Evolutionary conservation across 2,113 vertebrate genomes (phyloP).

Genomic region (Deroptyus accipitrinus): DNA sequence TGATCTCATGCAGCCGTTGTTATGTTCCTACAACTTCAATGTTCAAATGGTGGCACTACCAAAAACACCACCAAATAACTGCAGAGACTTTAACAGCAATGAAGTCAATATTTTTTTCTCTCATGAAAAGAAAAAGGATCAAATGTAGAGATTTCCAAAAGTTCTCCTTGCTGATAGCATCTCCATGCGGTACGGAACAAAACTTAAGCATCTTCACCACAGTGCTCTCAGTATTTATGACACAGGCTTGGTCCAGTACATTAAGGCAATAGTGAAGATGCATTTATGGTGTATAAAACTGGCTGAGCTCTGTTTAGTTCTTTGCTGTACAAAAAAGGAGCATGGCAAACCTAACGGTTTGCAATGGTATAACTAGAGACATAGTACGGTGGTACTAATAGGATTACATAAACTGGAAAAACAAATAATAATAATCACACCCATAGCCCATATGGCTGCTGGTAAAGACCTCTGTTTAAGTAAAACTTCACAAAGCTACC

Average conservation of each 20-base stretch:
- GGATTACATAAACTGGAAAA: background rate
- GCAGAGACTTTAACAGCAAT: background rate
- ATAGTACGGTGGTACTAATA: background rate
- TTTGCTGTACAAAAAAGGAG: background rate
- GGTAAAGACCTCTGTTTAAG: background rate
- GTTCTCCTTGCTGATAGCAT: background rate
- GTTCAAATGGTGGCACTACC: background rate
- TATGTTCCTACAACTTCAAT: background rate
- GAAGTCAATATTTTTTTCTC: background rate
- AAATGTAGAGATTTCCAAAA: background rate
- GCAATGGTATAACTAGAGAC: background rate
- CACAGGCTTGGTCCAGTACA: background rate
- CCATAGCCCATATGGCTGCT: background rate
- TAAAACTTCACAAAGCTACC: background rate
- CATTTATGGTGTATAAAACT: background rate
- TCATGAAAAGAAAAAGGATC: background rate
- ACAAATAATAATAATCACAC: background rate
- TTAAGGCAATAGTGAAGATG: background rate
- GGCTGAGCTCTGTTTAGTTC: background rate
- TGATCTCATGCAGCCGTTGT: background rate
- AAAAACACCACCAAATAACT: rapidly evolving
- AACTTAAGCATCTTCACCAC: background rate
- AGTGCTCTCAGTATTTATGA: background rate
- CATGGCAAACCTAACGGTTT: background rate
- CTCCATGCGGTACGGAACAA: background rate